phyloP scores from a whole-genome alignment of 2,113 vertebrate species.

The Lepus europaeus region DNA sequence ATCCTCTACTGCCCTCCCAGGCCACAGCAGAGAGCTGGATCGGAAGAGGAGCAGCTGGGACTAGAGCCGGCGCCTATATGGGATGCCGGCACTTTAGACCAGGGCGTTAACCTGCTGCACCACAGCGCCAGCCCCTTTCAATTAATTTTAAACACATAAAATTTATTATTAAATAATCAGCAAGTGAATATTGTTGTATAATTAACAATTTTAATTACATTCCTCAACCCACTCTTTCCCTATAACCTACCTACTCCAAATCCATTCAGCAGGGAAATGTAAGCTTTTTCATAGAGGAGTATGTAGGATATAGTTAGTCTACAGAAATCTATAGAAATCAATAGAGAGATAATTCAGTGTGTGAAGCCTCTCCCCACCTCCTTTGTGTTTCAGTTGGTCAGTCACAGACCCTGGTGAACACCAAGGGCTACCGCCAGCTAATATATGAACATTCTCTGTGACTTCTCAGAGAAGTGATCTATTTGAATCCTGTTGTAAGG shows the following conservation, averaged over 20 bases:
- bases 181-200: conserved; percentile 5
- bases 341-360: background rate
- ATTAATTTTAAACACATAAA: no score
- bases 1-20: no score
- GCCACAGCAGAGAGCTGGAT: no score
- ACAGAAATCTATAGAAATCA: background rate
- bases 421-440: no score
- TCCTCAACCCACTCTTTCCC: background rate
- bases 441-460: background rate
- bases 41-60: no score
- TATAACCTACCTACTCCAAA: background rate
- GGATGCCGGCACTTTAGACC: no score
- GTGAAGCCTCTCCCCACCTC: background rate
- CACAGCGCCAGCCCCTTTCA: no score
- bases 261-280: background rate
- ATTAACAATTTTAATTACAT: background rate
- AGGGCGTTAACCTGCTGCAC: no score
- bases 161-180: conserved; percentile 42
- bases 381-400: background rate
- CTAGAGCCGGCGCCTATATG: no score
- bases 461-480: background rate
- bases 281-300: background rate
- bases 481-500: background rate
- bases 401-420: background rate
- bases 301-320: background rate